phyloP scores from a whole-genome alignment of 2,113 vertebrate species.

The Numida meleagris region DNA sequence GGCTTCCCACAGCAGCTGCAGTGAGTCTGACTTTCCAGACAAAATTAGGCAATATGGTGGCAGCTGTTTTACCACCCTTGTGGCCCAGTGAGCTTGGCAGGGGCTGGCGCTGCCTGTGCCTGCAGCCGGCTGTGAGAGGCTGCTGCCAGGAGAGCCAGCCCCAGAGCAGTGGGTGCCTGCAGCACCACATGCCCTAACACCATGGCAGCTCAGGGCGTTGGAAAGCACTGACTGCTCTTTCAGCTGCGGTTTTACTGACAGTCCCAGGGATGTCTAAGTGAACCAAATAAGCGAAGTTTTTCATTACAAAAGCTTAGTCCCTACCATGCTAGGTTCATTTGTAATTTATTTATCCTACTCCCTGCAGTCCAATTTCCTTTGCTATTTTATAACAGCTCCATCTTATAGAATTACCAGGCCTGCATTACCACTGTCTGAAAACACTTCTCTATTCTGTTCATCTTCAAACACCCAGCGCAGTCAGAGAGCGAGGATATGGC shows the following conservation, averaged over 20 bases:
- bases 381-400: background rate
- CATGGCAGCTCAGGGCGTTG: background rate
- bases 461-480: background rate
- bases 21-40: background rate
- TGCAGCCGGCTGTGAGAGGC: background rate
- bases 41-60: background rate
- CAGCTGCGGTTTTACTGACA: background rate
- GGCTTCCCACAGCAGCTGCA: rapidly evolving
- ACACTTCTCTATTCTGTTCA: background rate
- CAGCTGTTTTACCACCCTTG: background rate
- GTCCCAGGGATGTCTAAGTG: background rate
- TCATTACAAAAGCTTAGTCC: background rate
- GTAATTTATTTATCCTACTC: background rate
- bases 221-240: background rate
- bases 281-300: background rate
- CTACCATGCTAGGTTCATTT: background rate
- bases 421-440: background rate
- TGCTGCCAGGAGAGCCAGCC: background rate
- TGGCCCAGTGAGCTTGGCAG: background rate
- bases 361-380: background rate
- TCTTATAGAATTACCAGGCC: background rate
- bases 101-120: background rate
- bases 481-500: background rate
- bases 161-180: background rate
- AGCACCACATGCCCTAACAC: background rate